A percentile compares a stretch with the other conserved stretches of the same genome.
These are phyloP conservation scores for Anthoscopus minutus DNA, from an alignment of 2,113 vertebrate species.

Conservation along the genomic window DNA sequence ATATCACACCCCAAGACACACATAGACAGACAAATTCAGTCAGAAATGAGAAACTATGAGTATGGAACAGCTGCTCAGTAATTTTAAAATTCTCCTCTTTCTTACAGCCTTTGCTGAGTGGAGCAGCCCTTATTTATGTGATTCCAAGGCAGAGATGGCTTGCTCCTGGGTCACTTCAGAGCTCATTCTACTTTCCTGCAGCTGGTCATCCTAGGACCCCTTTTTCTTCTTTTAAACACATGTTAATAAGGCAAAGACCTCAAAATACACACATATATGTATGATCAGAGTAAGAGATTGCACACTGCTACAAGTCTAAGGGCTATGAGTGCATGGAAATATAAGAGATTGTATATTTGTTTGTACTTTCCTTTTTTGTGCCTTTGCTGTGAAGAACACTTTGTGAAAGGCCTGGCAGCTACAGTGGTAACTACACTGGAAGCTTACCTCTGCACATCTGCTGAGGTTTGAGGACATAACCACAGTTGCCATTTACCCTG, in stretches of 20 bases:
- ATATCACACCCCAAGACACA: neutral
- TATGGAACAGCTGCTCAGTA: neutral
- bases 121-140: neutral
- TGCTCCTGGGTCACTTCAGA: neutral
- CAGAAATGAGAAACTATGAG: neutral
- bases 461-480: slow-evolving; percentile 94
- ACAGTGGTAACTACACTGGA: neutral
- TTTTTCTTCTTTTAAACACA: neutral
- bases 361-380: neutral
- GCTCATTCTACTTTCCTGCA: neutral
- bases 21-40: neutral
- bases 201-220: neutral
- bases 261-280: neutral
- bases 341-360: neutral
- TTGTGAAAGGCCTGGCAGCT: neutral
- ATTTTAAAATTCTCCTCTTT: neutral
- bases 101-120: neutral
- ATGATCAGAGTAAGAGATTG: neutral
- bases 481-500: slow-evolving; percentile 89
- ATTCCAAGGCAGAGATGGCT: neutral
- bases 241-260: neutral
- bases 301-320: neutral
- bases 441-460: slow-evolving; percentile 92
- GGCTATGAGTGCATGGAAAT: neutral
- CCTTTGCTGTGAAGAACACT: neutral